Base-by-base conservation (phyloP, 92 coral and sea anemone species). In the Nematostella vectensis region DNA sequence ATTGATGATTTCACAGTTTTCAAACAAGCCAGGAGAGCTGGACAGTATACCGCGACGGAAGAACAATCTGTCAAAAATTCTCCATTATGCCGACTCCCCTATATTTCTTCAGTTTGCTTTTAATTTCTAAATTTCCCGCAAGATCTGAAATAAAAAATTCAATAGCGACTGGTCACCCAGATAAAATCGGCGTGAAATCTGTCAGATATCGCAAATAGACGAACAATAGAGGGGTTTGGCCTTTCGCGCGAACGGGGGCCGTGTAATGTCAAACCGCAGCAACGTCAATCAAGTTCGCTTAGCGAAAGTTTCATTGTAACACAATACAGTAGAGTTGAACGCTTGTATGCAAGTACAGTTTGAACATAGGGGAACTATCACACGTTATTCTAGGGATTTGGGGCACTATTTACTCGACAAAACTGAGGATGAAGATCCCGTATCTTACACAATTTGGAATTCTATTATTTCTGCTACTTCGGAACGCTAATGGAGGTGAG, bases 241-340 rank as follows among this genome's bases (percentile, higher is more conserved):
- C 28, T 18, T 33, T 40, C 43, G 58, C 61, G 71, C 29, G 54
- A 65, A 65, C 54, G 55, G 47, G 42, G 63, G 27, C 61, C 62
- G 72, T 66, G 63, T 54, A 66, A 65, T 65, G 79, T 78, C 79
- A 78, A 49, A 50, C 53, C 65, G 52, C 75, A 61, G 58, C 29
- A 29, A 15, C 73, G 87, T 79, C 87, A 79, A 79, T 79, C 87
- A 79, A 61, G 23, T 18, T 37, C 47, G 42, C 33, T 79, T 31
- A 19, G 54, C 58, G 67, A 67, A 67, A 80, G 74, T 48, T 36
- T 38, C 66, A 70, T 70, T 71, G 95, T 54, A 80, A 70, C 60
- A 70, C 68, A 85, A 85, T 80, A 80, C 68, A 8, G 40, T 30
- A 8, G 57, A 47, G 58, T 59, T 15, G 37, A 28, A 20, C 29